Conservation (phyloP, 2,113 vertebrate species). For the Mustelus asterias region DNA sequence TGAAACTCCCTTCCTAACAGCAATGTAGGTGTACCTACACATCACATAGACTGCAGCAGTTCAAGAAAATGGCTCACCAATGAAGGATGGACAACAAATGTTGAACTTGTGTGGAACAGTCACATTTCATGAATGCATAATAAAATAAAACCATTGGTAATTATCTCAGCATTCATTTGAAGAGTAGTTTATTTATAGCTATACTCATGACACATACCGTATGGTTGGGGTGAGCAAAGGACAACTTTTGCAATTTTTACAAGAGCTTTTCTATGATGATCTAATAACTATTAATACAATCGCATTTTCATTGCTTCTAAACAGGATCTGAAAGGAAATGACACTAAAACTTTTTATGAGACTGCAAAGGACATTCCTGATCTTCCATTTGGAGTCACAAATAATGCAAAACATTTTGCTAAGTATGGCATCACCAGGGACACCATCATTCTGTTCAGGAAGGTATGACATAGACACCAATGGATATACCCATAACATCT, state of each 20-base stretch:
- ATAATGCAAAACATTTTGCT: constrained; percentile 48
- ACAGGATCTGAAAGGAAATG: constrained; percentile 64
- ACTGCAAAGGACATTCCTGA: constrained; percentile 69
- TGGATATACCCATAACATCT: too few species aligned
- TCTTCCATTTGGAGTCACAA: constrained; percentile 64
- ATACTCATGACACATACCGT: background rate
- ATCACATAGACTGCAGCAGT: background rate
- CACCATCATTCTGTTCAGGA: constrained; percentile 67
- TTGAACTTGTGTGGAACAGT: background rate
- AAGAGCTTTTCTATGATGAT: background rate
- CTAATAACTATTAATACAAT: background rate
- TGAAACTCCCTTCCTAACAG: background rate
- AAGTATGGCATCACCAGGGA: constrained; percentile 59
- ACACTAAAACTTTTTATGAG: constrained; percentile 61
- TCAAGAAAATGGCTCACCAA: background rate
- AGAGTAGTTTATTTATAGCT: background rate
- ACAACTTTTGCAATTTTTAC: background rate
- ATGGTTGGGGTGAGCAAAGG: background rate
- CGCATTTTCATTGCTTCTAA: constrained; percentile 35
- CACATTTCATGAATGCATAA: too few species aligned
- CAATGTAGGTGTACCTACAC: background rate
- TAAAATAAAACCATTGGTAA: background rate
- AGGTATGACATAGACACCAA: constrained; percentile 55
- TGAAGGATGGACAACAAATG: background rate
- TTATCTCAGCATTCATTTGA: background rate